Evolutionary conservation across 1,140 invertebrate species (phyloP).

Genomic region (Megalopta genalis): DNA sequence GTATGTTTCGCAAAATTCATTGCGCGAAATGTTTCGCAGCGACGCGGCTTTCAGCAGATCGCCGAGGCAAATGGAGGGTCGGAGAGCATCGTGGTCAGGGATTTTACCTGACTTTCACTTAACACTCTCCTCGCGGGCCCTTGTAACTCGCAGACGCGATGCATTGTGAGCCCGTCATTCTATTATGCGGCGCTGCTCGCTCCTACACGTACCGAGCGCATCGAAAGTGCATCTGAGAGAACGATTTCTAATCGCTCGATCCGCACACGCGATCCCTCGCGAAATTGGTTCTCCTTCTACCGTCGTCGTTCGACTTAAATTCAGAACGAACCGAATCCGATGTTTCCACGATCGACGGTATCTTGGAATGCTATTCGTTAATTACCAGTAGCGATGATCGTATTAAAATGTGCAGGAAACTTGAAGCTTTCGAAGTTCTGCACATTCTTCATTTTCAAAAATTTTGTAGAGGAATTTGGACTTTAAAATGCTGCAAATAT

Average conservation of each 20-base stretch:
- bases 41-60: slow-evolving; percentile 48
- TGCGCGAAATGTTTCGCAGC: slow-evolving; percentile 42
- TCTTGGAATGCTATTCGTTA: too few relatives aligned
- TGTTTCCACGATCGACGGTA: too few relatives aligned
- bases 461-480: too few relatives aligned
- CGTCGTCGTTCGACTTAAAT: neutral
- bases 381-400: too few relatives aligned
- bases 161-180: slow-evolving; percentile 54
- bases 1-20: slow-evolving; percentile 15
- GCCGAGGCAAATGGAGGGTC: slow-evolving; percentile 61
- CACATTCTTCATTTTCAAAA: too few relatives aligned
- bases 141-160: slow-evolving; percentile 52
- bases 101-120: slow-evolving; percentile 67
- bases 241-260: slow-evolving; percentile 41
- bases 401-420: too few relatives aligned
- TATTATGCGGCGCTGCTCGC: slow-evolving; percentile 53
- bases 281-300: neutral
- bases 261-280: neutral
- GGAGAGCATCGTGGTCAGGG: slow-evolving; percentile 67
- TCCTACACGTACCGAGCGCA: slow-evolving; percentile 29
- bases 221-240: slow-evolving; percentile 41
- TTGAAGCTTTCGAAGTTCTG: too few relatives aligned
- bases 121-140: slow-evolving; percentile 59
- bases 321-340: too few relatives aligned
- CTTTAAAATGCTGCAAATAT: too few relatives aligned